Evolutionary conservation across 2,797 vertebrate species (phyloP).

Genomic region (Periparus ater): DNA sequence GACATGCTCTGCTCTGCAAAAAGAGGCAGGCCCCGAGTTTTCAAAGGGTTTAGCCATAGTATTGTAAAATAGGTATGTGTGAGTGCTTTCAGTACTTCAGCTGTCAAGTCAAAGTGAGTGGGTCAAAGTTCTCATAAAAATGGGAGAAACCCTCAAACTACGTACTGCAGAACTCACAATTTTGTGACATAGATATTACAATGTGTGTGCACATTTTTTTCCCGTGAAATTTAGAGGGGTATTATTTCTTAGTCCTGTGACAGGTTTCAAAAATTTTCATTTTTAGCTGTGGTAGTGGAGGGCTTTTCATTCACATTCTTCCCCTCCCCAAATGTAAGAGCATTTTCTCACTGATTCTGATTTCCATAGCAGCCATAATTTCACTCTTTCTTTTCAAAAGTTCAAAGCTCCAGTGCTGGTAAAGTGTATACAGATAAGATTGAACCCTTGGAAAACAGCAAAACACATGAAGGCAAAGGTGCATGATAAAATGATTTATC

Average conservation of each 20-base stretch:
- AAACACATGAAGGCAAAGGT: conserved; percentile 22
- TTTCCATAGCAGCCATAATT: neutral
- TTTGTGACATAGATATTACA: neutral
- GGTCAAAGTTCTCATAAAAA: neutral
- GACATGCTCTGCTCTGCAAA: neutral
- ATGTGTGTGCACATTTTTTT: neutral
- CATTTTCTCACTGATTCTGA: neutral
- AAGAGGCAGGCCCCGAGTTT: neutral
- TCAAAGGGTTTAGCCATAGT: neutral
- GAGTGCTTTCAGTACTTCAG: neutral
- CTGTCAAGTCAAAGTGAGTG: neutral
- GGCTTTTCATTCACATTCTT: neutral
- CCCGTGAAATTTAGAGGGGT: neutral
- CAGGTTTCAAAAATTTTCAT: neutral
- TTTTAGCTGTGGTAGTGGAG: neutral
- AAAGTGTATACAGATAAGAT: neutral
- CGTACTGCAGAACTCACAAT: neutral
- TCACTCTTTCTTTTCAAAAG: conserved; percentile 12
- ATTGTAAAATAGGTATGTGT: neutral
- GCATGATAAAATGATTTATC: conserved; percentile 29
- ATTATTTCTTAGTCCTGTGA: neutral
- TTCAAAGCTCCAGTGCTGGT: neutral
- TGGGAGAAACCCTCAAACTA: neutral
- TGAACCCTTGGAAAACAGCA: conserved; percentile 1
- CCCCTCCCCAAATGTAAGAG: neutral